These are phyloP conservation scores for Clanis bilineata DNA, from an alignment of 2,888 invertebrate genomes.

Conservation along the genomic window DNA sequence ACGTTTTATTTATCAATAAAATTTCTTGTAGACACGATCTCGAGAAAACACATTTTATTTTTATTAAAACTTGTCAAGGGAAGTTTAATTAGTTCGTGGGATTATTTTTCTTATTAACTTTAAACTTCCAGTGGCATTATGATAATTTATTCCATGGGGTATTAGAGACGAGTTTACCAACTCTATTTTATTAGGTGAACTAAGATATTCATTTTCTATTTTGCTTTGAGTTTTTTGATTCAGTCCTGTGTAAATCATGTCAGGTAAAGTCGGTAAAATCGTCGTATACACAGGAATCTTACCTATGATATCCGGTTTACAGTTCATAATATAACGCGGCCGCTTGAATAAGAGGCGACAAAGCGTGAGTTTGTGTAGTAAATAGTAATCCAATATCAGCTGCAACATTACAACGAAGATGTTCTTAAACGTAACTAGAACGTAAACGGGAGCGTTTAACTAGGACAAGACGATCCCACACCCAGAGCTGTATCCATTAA, in stretches of 20 bases:
- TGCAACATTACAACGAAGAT: background rate
- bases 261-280: too few relatives aligned
- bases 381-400: background rate
- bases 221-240: too few relatives aligned
- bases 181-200: background rate
- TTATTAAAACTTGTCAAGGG: constrained; percentile 9
- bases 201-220: too few relatives aligned
- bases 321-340: too few relatives aligned
- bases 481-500: constrained; percentile 6
- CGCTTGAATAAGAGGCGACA: too few relatives aligned
- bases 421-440: background rate
- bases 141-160: background rate
- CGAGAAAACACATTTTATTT: constrained; percentile 6
- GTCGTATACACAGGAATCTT: too few relatives aligned
- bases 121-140: background rate
- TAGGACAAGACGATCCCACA: background rate
- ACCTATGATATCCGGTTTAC: too few relatives aligned
- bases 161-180: background rate
- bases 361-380: too few relatives aligned
- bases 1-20: background rate
- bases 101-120: constrained; percentile 6
- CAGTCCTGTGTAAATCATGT: too few relatives aligned
- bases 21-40: background rate
- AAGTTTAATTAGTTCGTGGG: constrained; percentile 8
- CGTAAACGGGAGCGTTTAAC: background rate